Conservation (phyloP, 2,113 vertebrate genomes). For the Spea multiplicata region DNA sequence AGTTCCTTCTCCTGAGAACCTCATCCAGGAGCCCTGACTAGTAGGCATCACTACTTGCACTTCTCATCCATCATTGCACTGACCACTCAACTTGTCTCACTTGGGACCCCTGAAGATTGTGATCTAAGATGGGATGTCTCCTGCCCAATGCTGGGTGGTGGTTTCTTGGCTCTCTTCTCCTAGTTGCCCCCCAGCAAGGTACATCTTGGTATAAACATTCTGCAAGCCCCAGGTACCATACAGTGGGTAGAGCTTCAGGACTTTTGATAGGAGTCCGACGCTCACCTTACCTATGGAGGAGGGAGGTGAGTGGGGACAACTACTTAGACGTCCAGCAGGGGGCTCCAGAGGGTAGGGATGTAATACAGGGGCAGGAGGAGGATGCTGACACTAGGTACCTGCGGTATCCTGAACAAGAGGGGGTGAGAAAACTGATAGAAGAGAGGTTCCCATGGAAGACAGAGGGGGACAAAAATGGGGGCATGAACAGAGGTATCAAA, state of each 20-base stretch:
- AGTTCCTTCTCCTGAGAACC: background rate
- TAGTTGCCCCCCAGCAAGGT: conserved; percentile 34
- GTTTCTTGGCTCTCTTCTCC: conserved; percentile 47
- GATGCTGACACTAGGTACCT: background rate
- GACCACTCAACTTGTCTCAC: background rate
- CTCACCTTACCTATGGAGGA: conserved; percentile 60
- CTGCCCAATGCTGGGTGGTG: conserved; percentile 30
- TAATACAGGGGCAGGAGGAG: background rate
- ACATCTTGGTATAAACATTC: conserved; percentile 65
- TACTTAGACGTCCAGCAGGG: background rate
- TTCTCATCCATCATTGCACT: background rate
- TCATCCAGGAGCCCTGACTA: background rate
- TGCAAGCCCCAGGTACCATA: conserved; percentile 61
- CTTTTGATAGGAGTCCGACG: conserved; percentile 62
- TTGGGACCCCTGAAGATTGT: background rate
- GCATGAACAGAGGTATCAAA: background rate
- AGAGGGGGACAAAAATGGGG: background rate
- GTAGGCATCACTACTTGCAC: background rate
- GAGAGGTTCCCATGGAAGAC: background rate
- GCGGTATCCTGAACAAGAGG: background rate
- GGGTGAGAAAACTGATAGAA: background rate
- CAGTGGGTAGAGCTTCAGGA: conserved; percentile 64
- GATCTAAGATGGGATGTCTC: background rate
- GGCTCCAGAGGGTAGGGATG: no score
- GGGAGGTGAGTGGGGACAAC: conserved; percentile 17